Conservation (phyloP, 2,888 invertebrate species). For the Malachius bipustulatus region DNA sequence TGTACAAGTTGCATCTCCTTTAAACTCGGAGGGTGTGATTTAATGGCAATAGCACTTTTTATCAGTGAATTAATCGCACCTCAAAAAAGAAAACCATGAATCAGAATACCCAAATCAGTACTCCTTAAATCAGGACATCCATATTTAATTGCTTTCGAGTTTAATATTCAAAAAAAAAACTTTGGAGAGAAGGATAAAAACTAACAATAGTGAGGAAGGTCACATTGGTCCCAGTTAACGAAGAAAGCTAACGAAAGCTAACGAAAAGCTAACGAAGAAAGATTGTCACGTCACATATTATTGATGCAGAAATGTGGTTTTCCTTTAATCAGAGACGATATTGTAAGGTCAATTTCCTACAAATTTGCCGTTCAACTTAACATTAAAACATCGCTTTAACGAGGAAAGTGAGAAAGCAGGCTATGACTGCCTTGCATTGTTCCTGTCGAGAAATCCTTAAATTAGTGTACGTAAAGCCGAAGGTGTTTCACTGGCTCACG, state of each 20-base stretch:
- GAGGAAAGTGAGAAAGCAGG: conserved; percentile 11
- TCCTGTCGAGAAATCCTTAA: conserved; percentile 11
- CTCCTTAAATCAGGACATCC: too few relatives aligned
- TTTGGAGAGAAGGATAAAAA: conserved; percentile 3
- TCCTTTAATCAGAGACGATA: conserved; percentile 3
- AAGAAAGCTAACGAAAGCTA: too few relatives aligned
- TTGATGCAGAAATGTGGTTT: background rate
- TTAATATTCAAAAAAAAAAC: conserved; percentile 1
- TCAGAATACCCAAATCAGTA: too few relatives aligned
- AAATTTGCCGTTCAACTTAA: conserved; percentile 3
- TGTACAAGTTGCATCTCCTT: too few relatives aligned
- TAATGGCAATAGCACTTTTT: too few relatives aligned
- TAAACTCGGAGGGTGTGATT: too few relatives aligned
- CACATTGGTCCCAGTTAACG: background rate
- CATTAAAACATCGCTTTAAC: conserved; percentile 1
- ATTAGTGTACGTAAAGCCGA: conserved; percentile 15
- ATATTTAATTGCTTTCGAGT: conserved; percentile 3
- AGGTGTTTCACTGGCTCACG: conserved; percentile 16
- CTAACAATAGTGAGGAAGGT: conserved; percentile 1
- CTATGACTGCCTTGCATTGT: conserved; percentile 12
- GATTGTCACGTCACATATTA: conserved; percentile 3
- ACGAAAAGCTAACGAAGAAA: conserved; percentile 1
- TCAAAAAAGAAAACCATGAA: too few relatives aligned
- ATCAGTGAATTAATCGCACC: too few relatives aligned
- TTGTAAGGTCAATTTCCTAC: conserved; percentile 2